Conservation (phyloP, 2,888 invertebrate genomes). For the Chymomyza procnemis region DNA sequence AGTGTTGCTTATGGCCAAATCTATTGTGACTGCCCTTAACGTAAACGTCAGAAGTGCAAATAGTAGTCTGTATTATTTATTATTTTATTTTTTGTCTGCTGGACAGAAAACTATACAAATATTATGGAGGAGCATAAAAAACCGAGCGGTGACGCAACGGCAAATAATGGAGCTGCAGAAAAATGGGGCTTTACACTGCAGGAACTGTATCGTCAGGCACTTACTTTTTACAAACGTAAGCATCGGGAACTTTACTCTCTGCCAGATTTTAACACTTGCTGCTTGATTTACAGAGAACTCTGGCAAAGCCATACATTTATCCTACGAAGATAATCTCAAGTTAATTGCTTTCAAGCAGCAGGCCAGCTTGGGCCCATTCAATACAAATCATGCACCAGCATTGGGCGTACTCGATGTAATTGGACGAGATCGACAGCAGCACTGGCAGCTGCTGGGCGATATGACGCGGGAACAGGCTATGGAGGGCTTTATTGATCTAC, state of each 20-base stretch:
- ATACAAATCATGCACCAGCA: slow-evolving; percentile 86
- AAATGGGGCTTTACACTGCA: slow-evolving; percentile 86
- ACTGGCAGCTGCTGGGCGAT: slow-evolving; percentile 95
- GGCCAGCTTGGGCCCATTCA: slow-evolving; percentile 90
- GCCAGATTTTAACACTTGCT: neutral
- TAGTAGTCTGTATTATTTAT: slow-evolving; percentile 52
- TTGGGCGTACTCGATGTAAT: slow-evolving; percentile 96
- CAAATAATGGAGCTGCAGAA: slow-evolving; percentile 48
- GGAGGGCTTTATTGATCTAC: slow-evolving; percentile 92
- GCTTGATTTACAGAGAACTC: slow-evolving; percentile 87
- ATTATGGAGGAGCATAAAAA: neutral
- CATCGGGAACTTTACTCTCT: slow-evolving; percentile 1
- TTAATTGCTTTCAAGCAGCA: slow-evolving; percentile 96
- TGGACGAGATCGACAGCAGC: slow-evolving; percentile 92
- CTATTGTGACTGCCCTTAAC: slow-evolving; percentile 6
- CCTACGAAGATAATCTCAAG: slow-evolving; percentile 94
- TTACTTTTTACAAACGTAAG: slow-evolving; percentile 95
- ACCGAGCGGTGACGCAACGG: neutral
- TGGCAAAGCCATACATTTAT: slow-evolving; percentile 96
- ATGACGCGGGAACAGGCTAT: slow-evolving; percentile 92
- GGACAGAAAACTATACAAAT: slow-evolving; percentile 10
- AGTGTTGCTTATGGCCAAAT: neutral
- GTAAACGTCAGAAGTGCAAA: slow-evolving; percentile 36
- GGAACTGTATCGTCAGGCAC: slow-evolving; percentile 92
- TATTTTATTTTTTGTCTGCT: slow-evolving; percentile 56